A percentile compares a stretch with the other conserved stretches of the same genome.
Conservation (phyloP, 2,888 invertebrate genomes). For the Scaptodrosophila latifasciaeformis region DNA sequence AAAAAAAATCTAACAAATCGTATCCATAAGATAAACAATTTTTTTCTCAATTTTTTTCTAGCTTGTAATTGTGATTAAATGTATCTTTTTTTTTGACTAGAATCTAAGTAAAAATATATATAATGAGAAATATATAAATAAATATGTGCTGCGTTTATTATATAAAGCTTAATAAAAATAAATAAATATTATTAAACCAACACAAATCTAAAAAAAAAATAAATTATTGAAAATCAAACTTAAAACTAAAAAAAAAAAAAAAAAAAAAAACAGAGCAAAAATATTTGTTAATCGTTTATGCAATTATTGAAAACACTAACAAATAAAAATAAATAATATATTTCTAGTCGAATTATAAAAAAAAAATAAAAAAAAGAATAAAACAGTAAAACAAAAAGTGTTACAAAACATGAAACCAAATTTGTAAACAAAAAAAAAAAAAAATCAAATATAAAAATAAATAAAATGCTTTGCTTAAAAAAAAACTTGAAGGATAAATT, state of each 20-base stretch:
- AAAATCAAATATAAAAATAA: slow-evolving; percentile 7
- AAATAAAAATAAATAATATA: slow-evolving; percentile 40
- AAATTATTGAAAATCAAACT: slow-evolving; percentile 8
- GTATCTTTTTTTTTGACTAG: slow-evolving; percentile 24
- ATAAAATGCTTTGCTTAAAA: slow-evolving; percentile 25
- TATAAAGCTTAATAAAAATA: slow-evolving; percentile 11
- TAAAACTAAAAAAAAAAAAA: slow-evolving; percentile 26
- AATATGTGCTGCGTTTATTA: slow-evolving; percentile 30
- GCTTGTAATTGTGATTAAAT: background rate
- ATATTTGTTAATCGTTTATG: slow-evolving; percentile 27
- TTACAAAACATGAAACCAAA: slow-evolving; percentile 31
- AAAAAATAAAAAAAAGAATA: slow-evolving; percentile 17
- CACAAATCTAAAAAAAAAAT: slow-evolving; percentile 8
- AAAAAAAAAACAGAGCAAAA: slow-evolving; percentile 16
- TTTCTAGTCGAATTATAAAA: slow-evolving; percentile 61
- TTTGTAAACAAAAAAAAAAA: slow-evolving; percentile 36
- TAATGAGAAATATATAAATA: slow-evolving; percentile 15
- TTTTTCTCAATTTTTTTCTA: background rate
- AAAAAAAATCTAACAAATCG: too few species aligned
- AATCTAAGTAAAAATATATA: slow-evolving; percentile 21
- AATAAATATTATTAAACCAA: background rate
- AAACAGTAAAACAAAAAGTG: slow-evolving; percentile 8
- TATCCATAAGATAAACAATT: slow-evolving; percentile 20
- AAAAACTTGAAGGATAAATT: background rate
- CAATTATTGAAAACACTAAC: slow-evolving; percentile 8